These are phyloP conservation scores for Xiphorhynchus elegans DNA, from an alignment of 2,113 vertebrate genomes.

Conservation along the genomic window DNA sequence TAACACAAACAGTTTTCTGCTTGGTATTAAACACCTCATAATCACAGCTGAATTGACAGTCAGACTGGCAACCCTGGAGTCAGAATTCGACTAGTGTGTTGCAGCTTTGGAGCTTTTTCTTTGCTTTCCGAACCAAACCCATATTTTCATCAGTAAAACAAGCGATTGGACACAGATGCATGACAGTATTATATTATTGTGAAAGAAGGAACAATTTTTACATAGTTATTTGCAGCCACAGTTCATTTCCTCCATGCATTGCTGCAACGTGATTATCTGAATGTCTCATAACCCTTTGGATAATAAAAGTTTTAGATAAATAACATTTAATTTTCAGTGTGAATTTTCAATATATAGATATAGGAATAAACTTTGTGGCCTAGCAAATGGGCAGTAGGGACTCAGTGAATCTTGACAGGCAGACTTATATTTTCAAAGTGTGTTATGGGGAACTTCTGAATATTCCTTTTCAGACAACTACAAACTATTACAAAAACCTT, in stretches of 20 bases:
- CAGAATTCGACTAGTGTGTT: neutral
- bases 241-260: neutral
- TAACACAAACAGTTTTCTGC: neutral
- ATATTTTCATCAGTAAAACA: neutral
- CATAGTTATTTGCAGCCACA: neutral
- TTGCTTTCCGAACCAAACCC: neutral
- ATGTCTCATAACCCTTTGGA: neutral
- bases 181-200: neutral
- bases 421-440: neutral
- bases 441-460: neutral
- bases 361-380: neutral
- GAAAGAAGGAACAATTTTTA: neutral
- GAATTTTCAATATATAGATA: neutral
- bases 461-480: neutral
- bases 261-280: neutral
- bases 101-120: neutral
- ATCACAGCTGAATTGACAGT: neutral
- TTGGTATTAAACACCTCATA: neutral
- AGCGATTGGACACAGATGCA: neutral
- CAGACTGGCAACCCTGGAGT: neutral
- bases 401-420: neutral
- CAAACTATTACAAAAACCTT: neutral
- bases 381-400: neutral
- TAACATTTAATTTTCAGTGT: neutral
- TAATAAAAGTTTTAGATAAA: neutral